These are phyloP conservation scores for Euthynnus affinis DNA, from an alignment of 2,797 vertebrate species.

Conservation along the genomic window DNA sequence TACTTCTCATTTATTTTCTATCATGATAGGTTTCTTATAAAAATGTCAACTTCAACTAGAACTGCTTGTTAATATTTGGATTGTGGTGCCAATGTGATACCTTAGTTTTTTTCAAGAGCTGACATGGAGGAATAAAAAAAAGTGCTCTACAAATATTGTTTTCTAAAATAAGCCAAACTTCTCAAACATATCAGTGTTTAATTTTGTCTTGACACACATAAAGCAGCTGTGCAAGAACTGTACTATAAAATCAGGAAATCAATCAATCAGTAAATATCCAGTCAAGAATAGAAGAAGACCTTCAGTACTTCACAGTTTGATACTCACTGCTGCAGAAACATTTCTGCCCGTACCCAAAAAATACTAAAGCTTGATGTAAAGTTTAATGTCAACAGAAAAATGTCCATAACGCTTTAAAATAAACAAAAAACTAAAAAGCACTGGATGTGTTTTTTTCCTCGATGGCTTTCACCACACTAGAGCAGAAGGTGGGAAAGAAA, in stretches of 20 bases:
- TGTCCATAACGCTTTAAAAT: not conserved
- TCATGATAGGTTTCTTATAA: not conserved
- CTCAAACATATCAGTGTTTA: not conserved
- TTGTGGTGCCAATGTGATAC: not conserved
- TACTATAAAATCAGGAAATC: not conserved
- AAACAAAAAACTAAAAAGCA: conserved; percentile 5
- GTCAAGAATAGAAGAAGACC: not conserved
- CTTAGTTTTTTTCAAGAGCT: not conserved
- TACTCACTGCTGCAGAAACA: too few relatives aligned
- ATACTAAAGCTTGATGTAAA: not conserved
- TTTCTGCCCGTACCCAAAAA: not conserved
- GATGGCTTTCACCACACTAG: not conserved
- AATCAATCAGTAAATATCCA: not conserved
- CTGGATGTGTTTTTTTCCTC: not conserved
- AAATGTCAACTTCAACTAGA: not conserved
- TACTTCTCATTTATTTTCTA: not conserved
- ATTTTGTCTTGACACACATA: not conserved
- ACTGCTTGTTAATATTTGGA: not conserved
- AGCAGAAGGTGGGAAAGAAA: conserved; percentile 39
- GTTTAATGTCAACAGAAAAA: not conserved
- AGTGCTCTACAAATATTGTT: not conserved
- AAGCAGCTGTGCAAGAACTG: not conserved
- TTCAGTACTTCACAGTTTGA: too few relatives aligned
- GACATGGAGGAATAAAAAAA: not conserved
- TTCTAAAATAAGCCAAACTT: not conserved